Evolutionary conservation across 1,140 invertebrate species (phyloP).

Genomic region (Coelopa frigida): DNA sequence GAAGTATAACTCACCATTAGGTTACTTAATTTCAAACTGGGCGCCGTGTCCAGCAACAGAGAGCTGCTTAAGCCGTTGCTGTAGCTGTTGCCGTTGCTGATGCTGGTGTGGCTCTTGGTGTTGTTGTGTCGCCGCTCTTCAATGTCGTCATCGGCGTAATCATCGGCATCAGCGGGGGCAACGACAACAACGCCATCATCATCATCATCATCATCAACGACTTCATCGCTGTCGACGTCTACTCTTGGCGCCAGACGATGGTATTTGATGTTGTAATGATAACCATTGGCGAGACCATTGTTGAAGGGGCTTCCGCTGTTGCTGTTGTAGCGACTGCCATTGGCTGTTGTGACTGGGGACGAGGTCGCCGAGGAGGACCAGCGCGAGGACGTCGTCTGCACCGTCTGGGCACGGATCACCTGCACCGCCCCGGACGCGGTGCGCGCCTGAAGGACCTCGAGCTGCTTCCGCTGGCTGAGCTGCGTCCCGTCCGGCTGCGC

Average conservation of each 20-base stretch:
- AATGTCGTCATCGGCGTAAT: slow-evolving; percentile 10
- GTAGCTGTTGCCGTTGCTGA: slow-evolving; percentile 5
- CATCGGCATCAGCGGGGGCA: slow-evolving; percentile 2
- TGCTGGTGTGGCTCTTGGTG: neutral
- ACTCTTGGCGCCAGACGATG: slow-evolving; percentile 17
- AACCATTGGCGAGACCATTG: no score
- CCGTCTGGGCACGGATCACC: slow-evolving; percentile 49
- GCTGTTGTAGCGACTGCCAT: no score
- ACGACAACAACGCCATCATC: neutral
- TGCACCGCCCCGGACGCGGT: slow-evolving; percentile 47
- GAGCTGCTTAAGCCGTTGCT: slow-evolving; percentile 7
- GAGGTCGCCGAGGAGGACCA: slow-evolving; percentile 43
- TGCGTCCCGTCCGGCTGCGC: slow-evolving; percentile 45
- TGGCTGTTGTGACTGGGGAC: slow-evolving; percentile 16
- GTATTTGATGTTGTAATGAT: slow-evolving; percentile 7
- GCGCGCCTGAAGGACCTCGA: slow-evolving; percentile 48
- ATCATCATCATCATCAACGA: slow-evolving; percentile 18
- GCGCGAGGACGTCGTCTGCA: slow-evolving; percentile 46
- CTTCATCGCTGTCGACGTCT: slow-evolving; percentile 37
- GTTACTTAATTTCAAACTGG: slow-evolving; percentile 44
- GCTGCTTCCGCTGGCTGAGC: slow-evolving; percentile 48
- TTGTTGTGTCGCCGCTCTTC: neutral
- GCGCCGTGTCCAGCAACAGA: slow-evolving; percentile 31
- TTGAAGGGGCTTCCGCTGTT: no score
- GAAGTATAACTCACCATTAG: slow-evolving; percentile 39